Conservation (phyloP, 2,797 vertebrate species). For the Steatocranus sp. region DNA sequence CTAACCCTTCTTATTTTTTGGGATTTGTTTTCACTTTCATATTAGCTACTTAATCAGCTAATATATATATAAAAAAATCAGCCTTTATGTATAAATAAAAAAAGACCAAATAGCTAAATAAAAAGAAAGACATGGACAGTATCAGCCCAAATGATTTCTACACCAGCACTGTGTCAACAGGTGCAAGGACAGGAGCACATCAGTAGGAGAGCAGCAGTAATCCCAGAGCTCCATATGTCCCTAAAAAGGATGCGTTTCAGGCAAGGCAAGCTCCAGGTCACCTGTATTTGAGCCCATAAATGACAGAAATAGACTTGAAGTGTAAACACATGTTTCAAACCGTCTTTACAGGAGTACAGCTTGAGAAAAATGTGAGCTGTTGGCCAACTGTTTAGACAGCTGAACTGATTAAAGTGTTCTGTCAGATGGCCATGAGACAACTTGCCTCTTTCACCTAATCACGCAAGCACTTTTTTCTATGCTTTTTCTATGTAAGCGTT, state of each 20-base stretch:
- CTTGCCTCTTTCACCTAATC: not conserved
- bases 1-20: not conserved
- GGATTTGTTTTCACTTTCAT: not conserved
- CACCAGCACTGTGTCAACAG: not conserved
- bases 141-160: not conserved
- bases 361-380: not conserved
- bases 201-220: not conserved
- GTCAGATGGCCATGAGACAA: not conserved
- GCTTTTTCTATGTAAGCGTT: not conserved
- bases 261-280: not conserved
- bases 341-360: not conserved
- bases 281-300: not conserved
- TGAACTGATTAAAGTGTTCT: not conserved
- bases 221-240: not conserved
- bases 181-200: not conserved
- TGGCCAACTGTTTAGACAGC: not conserved
- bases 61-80: not conserved
- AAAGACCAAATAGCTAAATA: not conserved
- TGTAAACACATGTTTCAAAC: not conserved
- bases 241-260: not conserved
- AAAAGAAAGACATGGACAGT: not conserved
- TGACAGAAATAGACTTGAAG: not conserved
- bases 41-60: not conserved
- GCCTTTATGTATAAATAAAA: not conserved
- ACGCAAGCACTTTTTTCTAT: not conserved